phyloP scores from a whole-genome alignment of 1,140 invertebrate species.

The Micrasema minimum region DNA sequence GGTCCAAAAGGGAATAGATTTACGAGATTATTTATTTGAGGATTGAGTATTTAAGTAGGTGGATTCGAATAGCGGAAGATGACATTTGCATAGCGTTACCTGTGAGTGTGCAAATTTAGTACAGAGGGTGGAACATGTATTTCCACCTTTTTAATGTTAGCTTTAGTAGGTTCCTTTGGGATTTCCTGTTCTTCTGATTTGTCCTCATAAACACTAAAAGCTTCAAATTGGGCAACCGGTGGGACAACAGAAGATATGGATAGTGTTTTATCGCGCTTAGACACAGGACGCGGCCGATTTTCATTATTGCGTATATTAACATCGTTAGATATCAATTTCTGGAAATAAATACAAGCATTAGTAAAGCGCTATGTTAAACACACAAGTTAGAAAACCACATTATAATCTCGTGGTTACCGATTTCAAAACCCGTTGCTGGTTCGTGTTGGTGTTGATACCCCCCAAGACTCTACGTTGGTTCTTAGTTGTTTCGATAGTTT shows the following conservation, averaged over 20 bases:
- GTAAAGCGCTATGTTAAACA: slow-evolving; percentile 6
- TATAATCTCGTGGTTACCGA: slow-evolving; percentile 23
- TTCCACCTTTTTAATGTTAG: slow-evolving; percentile 57
- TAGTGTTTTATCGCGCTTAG: slow-evolving; percentile 35
- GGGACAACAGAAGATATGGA: slow-evolving; percentile 52
- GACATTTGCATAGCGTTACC: slow-evolving; percentile 28
- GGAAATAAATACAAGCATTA: slow-evolving; percentile 26
- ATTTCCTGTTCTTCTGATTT: slow-evolving; percentile 66
- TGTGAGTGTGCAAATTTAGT: slow-evolving; percentile 39
- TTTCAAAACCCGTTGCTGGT: slow-evolving; percentile 31
- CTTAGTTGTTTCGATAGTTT: slow-evolving; percentile 16
- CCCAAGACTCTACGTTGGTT: slow-evolving; percentile 31
- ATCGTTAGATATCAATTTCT: slow-evolving; percentile 33
- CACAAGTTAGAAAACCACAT: not conserved
- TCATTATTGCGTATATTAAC: slow-evolving; percentile 43
- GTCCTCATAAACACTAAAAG: slow-evolving; percentile 79
- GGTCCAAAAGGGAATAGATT: no score
- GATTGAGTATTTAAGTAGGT: no score
- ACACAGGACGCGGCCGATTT: slow-evolving; percentile 24
- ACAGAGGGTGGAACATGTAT: slow-evolving; percentile 35
- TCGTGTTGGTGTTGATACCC: slow-evolving; percentile 14
- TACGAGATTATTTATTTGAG: no score
- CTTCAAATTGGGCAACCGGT: slow-evolving; percentile 75
- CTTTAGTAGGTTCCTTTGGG: slow-evolving; percentile 56
- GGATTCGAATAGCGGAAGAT: no score